phyloP scores from a whole-genome alignment of 2,888 invertebrate genomes.

The Limnephilus marmoratus region DNA sequence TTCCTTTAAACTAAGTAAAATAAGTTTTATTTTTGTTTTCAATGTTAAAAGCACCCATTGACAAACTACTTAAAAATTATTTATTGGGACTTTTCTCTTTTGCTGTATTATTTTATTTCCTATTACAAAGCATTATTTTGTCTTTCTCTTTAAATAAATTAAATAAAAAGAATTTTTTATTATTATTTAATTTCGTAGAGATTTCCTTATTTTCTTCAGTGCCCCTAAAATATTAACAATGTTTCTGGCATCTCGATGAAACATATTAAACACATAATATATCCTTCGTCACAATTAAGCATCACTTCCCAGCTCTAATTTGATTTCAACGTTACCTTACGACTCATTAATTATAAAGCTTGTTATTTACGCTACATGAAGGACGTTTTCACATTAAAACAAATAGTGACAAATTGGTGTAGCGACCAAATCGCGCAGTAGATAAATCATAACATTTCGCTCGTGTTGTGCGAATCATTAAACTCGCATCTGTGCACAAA shows the following conservation, averaged over 20 bases:
- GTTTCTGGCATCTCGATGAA: background rate
- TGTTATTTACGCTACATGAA: background rate
- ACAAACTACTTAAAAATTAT: too few relatives aligned
- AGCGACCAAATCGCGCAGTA: background rate
- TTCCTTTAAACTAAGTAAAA: too few relatives aligned
- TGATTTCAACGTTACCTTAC: background rate
- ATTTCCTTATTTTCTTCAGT: background rate
- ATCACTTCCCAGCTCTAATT: background rate
- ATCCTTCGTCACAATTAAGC: background rate
- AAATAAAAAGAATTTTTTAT: too few relatives aligned
- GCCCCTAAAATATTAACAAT: background rate
- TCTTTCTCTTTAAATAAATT: too few relatives aligned
- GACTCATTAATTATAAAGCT: background rate
- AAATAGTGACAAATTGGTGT: background rate
- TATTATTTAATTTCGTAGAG: background rate
- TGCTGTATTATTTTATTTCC: too few relatives aligned
- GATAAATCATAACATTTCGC: background rate
- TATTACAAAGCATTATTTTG: too few relatives aligned
- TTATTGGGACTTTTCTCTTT: too few relatives aligned
- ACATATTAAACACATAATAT: background rate
- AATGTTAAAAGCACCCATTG: too few relatives aligned
- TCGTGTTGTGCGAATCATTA: background rate
- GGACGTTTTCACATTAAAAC: background rate
- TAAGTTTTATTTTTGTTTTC: too few relatives aligned
- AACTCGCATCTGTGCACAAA: slow-evolving; percentile 2